A percentile compares a stretch with the other conserved stretches of the same genome.
phyloP scores from a whole-genome alignment of 2,113 vertebrate genomes.

The Patagioenas fasciata region DNA sequence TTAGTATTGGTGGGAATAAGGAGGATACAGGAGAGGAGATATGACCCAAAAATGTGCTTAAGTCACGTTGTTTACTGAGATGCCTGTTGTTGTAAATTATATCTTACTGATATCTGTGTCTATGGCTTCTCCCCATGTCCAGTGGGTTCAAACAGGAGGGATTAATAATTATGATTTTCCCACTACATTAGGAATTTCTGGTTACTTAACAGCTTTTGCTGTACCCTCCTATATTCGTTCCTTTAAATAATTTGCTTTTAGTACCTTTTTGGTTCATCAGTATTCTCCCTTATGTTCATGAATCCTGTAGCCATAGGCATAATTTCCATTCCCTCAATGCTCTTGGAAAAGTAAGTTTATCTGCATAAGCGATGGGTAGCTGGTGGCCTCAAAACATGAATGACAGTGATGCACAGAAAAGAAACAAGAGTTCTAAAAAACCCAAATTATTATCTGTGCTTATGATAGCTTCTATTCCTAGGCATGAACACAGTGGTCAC shows the following conservation, averaged over 20 bases:
- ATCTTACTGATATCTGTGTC: conserved; percentile 9
- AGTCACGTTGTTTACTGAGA: not conserved
- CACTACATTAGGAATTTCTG: not conserved
- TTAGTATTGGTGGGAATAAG: conserved; percentile 36
- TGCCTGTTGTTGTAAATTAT: not conserved
- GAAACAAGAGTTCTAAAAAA: not conserved
- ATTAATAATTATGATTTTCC: not conserved
- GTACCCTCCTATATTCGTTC: not conserved
- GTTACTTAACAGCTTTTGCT: not conserved
- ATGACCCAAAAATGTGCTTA: conserved; percentile 33
- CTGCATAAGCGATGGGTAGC: not conserved
- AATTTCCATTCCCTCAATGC: not conserved
- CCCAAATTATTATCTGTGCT: not conserved
- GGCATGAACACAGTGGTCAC: not conserved
- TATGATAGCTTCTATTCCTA: not conserved
- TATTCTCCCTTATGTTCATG: not conserved
- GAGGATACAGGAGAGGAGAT: conserved; percentile 13
- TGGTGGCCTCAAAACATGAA: not conserved
- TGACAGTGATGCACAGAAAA: not conserved
- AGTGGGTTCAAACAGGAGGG: not conserved
- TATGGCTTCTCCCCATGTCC: not conserved
- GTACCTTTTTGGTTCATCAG: not conserved
- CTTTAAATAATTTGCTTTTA: not conserved
- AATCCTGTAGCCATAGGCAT: not conserved
- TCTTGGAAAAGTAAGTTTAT: not conserved